Conservation (phyloP, 2,797 vertebrate genomes). For the Lithobates sylvaticus region DNA sequence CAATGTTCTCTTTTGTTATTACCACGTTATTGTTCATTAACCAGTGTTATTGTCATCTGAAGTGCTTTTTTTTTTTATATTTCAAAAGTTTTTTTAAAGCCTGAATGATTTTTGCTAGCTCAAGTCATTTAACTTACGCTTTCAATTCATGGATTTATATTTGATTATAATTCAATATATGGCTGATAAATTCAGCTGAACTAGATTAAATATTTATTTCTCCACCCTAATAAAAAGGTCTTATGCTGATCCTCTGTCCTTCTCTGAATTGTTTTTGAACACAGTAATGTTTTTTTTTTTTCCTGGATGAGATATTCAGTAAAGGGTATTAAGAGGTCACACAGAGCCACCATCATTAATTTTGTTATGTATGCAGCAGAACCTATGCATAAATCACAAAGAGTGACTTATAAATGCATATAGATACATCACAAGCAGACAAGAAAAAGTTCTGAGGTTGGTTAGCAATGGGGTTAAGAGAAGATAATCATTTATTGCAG, state of each 20-base stretch:
- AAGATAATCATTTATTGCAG: background rate
- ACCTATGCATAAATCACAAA: conserved; percentile 1
- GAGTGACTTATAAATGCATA: background rate
- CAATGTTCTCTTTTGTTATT: conserved; percentile 63
- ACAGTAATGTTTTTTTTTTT: conserved; percentile 42
- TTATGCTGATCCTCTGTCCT: conserved; percentile 13
- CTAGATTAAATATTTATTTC: conserved; percentile 58
- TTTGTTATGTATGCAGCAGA: conserved; percentile 13
- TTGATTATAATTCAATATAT: conserved; percentile 59
- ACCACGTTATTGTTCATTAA: conserved; percentile 62
- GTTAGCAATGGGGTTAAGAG: background rate
- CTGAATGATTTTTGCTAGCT: conserved; percentile 59
- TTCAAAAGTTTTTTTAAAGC: conserved; percentile 57
- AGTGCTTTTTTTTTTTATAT: conserved; percentile 54
- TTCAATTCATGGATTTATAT: conserved; percentile 59
- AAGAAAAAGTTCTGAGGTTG: background rate
- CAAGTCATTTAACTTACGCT: conserved; percentile 59
- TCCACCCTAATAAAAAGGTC: conserved; percentile 42
- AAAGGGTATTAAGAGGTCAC: conserved; percentile 30
- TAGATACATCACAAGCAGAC: background rate
- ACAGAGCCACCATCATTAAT: conserved; percentile 18
- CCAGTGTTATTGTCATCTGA: conserved; percentile 61
- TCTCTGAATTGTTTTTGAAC: conserved; percentile 40
- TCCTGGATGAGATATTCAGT: conserved; percentile 25
- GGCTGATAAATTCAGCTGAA: conserved; percentile 58